A percentile compares a stretch with the other conserved stretches of the same genome.
phyloP scores from a whole-genome alignment of 2,113 vertebrate species.

The Cyphomyrus plagiostoma region DNA sequence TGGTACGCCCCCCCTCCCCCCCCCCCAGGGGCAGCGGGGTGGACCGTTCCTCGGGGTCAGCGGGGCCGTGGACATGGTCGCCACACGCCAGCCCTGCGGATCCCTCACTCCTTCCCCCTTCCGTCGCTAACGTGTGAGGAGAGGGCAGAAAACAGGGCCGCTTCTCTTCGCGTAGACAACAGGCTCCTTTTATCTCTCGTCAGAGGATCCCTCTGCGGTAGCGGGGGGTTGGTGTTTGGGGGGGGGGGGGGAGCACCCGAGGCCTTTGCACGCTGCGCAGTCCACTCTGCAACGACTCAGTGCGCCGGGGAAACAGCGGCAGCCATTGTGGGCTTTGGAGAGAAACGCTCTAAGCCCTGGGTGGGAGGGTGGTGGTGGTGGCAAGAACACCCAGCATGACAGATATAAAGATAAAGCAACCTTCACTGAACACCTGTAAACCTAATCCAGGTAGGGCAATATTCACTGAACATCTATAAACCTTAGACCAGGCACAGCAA shows the following conservation, averaged over 20 bases:
- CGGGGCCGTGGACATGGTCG: background rate
- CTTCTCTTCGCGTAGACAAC: constrained; percentile 58
- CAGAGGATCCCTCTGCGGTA: constrained; percentile 51
- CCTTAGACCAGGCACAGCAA: background rate
- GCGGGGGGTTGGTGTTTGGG: background rate
- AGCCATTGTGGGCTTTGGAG: constrained; percentile 57
- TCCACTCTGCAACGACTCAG: constrained; percentile 58
- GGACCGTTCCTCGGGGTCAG: constrained; percentile 25
- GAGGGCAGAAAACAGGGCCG: constrained; percentile 45
- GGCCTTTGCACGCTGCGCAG: constrained; percentile 61
- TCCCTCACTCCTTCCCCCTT: constrained; percentile 6
- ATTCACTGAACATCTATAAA: background rate
- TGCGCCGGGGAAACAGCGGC: constrained; percentile 60
- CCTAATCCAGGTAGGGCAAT: background rate
- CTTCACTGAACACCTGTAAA: background rate
- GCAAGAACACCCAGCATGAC: constrained; percentile 11
- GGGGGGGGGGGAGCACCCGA: constrained; percentile 45
- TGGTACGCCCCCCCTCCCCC: too few species aligned
- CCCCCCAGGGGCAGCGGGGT: constrained; percentile 12
- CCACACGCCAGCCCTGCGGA: constrained; percentile 37
- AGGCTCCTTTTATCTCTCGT: constrained; percentile 58
- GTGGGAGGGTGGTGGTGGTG: constrained; percentile 29
- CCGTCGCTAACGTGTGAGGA: constrained; percentile 38
- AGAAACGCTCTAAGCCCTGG: constrained; percentile 20
- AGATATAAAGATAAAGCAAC: background rate